Percentiles rank a stretch among this genome's conserved stretches.
phyloP scores from a whole-genome alignment of 2,113 vertebrate species.

The Columba janthina region DNA sequence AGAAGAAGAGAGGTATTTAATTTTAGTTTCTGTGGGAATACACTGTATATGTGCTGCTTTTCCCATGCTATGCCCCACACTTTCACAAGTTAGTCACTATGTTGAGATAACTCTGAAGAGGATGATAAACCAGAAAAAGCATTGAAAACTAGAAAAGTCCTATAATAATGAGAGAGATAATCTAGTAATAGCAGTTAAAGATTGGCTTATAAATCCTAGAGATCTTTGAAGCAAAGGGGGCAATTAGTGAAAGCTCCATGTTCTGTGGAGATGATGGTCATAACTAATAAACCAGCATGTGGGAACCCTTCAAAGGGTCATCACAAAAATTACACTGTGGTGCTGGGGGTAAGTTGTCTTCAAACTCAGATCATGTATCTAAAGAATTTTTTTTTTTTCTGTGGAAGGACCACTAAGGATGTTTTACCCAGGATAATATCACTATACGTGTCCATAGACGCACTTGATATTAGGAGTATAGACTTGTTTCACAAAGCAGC shows the following conservation, averaged over 20 bases:
- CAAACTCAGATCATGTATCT: not conserved
- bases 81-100: not conserved
- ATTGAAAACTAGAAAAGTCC: not conserved
- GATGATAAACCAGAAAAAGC: constrained; percentile 10
- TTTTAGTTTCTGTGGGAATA: not conserved
- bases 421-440: not conserved
- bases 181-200: constrained; percentile 49
- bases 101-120: not conserved
- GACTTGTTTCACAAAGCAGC: not conserved
- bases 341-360: not conserved
- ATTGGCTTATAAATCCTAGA: not conserved
- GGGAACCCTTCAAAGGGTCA: not conserved
- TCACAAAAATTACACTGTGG: not conserved
- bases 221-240: not conserved
- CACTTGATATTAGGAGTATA: not conserved
- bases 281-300: not conserved
- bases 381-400: not conserved
- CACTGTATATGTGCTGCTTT: not conserved
- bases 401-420: not conserved
- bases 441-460: not conserved
- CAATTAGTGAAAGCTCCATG: not conserved
- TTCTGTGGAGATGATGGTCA: not conserved
- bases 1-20: not conserved
- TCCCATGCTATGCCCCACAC: not conserved
- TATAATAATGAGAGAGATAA: constrained; percentile 18